A percentile compares a stretch with the other conserved stretches of the same genome.
Conservation (phyloP, 1,140 invertebrate genomes). For the Pinna nobilis region DNA sequence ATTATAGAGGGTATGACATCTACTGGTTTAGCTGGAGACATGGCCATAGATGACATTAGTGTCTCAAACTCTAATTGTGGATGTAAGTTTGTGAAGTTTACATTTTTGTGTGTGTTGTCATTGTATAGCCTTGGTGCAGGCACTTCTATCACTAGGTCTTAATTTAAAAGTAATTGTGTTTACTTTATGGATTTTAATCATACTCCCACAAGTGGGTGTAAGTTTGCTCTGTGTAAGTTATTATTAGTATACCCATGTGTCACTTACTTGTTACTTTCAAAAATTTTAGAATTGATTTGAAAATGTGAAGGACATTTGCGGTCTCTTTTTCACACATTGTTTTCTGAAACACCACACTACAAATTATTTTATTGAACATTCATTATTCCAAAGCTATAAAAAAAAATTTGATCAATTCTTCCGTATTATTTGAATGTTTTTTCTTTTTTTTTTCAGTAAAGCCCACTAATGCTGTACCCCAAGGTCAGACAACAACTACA, state of each 20-base stretch:
- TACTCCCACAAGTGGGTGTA: neutral
- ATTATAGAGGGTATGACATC: slow-evolving; percentile 60
- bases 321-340: neutral
- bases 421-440: neutral
- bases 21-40: slow-evolving; percentile 58
- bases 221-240: too few species aligned
- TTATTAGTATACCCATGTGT: too few species aligned
- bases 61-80: slow-evolving; percentile 55
- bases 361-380: neutral
- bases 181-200: neutral
- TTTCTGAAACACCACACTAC: neutral
- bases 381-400: neutral
- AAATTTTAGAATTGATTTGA: too few species aligned
- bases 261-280: too few species aligned
- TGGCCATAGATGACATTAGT: slow-evolving; percentile 66
- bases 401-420: neutral
- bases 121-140: neutral
- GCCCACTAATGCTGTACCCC: slow-evolving; percentile 36
- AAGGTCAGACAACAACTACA: slow-evolving; percentile 17
- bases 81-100: slow-evolving; percentile 40
- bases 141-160: neutral
- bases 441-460: slow-evolving; percentile 22
- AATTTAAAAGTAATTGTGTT: neutral
- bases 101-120: neutral
- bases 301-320: neutral